These are phyloP conservation scores for Smutsia temminckii DNA, from an alignment of 2,797 vertebrate species.

Conservation along the genomic window DNA sequence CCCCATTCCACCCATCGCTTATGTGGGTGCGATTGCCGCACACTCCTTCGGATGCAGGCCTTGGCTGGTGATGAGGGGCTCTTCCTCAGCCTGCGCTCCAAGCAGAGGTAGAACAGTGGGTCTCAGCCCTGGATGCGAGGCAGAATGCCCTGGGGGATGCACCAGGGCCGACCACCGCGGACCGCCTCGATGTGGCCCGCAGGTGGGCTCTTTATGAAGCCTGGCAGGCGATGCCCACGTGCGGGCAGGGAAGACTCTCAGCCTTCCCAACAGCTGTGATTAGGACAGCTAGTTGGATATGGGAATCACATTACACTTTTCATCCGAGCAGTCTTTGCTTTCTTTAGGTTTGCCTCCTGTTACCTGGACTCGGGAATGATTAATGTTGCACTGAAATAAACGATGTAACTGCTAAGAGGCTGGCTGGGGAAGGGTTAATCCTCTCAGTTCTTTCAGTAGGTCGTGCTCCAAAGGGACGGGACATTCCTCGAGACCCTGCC, in stretches of 20 bases:
- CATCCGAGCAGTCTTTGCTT: neutral
- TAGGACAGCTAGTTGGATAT: neutral
- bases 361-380: neutral
- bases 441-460: neutral
- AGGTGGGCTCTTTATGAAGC: neutral
- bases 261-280: neutral
- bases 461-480: too few species aligned
- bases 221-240: neutral
- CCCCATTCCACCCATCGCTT: neutral
- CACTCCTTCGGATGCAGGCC: neutral
- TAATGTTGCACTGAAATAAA: neutral
- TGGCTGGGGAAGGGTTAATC: neutral
- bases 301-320: neutral
- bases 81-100: too few species aligned
- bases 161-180: rapidly evolving
- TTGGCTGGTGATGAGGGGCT: too few species aligned
- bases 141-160: neutral
- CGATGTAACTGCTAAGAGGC: neutral
- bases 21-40: neutral
- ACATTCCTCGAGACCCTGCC: neutral
- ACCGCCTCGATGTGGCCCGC: neutral
- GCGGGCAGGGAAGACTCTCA: neutral
- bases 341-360: neutral
- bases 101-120: neutral
- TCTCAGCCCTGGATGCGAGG: neutral